phyloP scores from a whole-genome alignment of 2,888 invertebrate genomes.

The Julus scanicus region DNA sequence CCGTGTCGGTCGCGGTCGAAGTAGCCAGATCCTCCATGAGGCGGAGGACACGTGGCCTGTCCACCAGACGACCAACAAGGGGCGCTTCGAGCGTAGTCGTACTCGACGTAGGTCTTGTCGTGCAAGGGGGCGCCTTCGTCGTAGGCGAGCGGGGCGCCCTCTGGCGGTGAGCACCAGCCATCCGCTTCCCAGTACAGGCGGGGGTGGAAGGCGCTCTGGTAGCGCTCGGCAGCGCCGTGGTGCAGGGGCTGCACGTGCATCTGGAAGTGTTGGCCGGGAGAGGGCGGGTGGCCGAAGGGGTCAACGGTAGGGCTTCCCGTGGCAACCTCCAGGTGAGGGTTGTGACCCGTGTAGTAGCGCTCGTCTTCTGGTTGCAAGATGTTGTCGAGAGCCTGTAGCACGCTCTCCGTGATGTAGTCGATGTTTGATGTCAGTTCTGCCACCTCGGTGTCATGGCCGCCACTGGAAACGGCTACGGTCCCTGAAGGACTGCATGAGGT shows the following conservation, averaged over 20 bases:
- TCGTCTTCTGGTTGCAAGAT: slow-evolving; percentile 44
- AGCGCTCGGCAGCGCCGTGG: neutral
- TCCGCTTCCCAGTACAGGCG: neutral
- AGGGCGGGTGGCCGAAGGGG: neutral
- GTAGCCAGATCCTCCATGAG: too few species aligned
- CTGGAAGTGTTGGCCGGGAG: neutral
- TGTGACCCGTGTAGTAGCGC: neutral
- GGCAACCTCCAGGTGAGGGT: neutral
- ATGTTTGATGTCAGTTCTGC: slow-evolving; percentile 18
- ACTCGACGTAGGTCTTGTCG: neutral
- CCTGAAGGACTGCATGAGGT: neutral
- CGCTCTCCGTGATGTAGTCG: slow-evolving; percentile 49
- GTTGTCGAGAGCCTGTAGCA: slow-evolving; percentile 49
- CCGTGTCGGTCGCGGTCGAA: slow-evolving; percentile 8
- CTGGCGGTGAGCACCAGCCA: neutral
- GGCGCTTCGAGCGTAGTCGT: neutral
- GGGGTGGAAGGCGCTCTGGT: neutral
- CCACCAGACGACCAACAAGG: too few species aligned
- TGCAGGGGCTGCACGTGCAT: neutral
- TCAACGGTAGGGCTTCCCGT: too few species aligned
- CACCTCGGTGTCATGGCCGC: slow-evolving; percentile 45
- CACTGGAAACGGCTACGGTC: neutral
- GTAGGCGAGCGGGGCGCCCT: neutral
- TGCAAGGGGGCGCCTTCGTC: neutral
- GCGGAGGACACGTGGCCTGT: neutral